Conservation (phyloP, 2,797 vertebrate genomes). For the Gallinago solitaria region DNA sequence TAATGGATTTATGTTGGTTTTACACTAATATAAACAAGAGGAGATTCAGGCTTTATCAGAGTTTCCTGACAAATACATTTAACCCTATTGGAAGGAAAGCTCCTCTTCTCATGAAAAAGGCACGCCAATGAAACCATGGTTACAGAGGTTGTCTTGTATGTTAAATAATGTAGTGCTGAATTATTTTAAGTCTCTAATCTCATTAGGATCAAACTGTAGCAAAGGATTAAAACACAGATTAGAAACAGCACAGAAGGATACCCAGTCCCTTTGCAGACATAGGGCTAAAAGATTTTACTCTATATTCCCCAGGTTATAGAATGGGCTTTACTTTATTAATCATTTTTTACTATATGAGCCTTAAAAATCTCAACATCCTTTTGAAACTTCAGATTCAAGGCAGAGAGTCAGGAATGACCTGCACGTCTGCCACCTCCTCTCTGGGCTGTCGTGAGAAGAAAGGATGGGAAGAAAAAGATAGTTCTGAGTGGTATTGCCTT, state of each 20-base stretch:
- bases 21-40: not conserved
- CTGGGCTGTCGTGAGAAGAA: rapidly evolving
- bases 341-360: not conserved
- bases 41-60: not conserved
- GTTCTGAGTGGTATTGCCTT: not conserved
- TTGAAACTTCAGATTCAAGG: not conserved
- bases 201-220: not conserved
- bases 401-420: not conserved
- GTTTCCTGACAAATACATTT: not conserved
- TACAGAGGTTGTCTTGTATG: not conserved
- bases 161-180: not conserved
- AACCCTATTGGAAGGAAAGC: not conserved
- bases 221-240: not conserved
- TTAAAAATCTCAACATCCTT: not conserved
- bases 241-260: not conserved
- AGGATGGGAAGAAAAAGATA: not conserved
- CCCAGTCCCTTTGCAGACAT: not conserved
- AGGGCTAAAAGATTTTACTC: not conserved
- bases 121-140: conserved; percentile 1
- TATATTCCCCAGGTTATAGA: not conserved
- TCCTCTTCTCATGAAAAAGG: not conserved
- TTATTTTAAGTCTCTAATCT: not conserved
- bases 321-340: not conserved
- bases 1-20: not conserved
- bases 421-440: rapidly evolving